Percentiles rank a stretch among this genome's conserved stretches.
These are phyloP conservation scores for Oxycera nigricornis DNA, from an alignment of 2,888 invertebrate genomes.

Conservation along the genomic window DNA sequence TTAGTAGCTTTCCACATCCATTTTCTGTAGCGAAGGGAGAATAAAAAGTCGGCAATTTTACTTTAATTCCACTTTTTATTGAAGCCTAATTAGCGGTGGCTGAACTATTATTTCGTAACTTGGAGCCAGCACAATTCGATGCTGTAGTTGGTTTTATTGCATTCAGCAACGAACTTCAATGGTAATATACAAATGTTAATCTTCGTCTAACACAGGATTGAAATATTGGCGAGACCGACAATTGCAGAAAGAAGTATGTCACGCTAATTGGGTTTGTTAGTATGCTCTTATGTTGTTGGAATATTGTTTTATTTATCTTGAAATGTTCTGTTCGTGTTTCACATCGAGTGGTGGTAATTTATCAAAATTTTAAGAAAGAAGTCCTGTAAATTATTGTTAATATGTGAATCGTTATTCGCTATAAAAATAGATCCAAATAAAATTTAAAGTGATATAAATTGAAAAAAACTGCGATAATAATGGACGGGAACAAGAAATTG, in stretches of 20 bases:
- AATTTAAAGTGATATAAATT: too few relatives aligned
- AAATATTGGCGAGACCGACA: neutral
- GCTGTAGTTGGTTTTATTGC: conserved; percentile 11
- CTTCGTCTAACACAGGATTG: neutral
- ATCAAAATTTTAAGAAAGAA: too few relatives aligned
- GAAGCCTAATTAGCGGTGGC: conserved; percentile 41
- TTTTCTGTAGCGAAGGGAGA: neutral
- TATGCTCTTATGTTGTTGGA: neutral
- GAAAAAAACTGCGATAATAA: too few relatives aligned
- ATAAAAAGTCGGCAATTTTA: conserved; percentile 41
- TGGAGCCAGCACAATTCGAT: conserved; percentile 23
- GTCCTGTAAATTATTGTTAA: too few relatives aligned
- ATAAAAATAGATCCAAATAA: too few relatives aligned
- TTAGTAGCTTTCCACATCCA: conserved; percentile 9
- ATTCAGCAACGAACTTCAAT: neutral
- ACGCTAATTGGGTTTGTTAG: neutral
- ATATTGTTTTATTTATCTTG: neutral
- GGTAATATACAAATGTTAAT: conserved; percentile 13
- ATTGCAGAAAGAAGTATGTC: neutral
- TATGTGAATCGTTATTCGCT: too few relatives aligned
- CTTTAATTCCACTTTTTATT: conserved; percentile 44
- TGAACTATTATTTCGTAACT: conserved; percentile 16
- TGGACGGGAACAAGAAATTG: too few relatives aligned
- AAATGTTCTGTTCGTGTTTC: too few relatives aligned
- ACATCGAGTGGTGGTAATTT: too few relatives aligned